phyloP scores from a whole-genome alignment of 35 echinoderm and acorn worm species.

The Heliocidaris erythrogramma region DNA sequence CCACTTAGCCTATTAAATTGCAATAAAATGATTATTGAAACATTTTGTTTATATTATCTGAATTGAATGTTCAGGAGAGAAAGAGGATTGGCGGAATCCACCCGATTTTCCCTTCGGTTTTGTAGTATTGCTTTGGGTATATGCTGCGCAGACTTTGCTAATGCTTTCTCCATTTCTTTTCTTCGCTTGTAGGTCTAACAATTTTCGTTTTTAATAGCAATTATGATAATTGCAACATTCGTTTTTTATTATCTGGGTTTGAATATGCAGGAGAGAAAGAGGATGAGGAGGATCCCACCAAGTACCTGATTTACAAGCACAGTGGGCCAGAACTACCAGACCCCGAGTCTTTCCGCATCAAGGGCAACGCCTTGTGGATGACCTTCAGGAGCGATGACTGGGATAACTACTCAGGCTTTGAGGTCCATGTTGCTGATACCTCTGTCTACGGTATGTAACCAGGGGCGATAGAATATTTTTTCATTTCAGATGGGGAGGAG shows the following conservation, averaged over 20 bases:
- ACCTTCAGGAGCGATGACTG: constrained; percentile 60
- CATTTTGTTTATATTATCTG: too few species aligned
- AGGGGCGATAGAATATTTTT: background rate
- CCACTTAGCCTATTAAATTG: too few species aligned
- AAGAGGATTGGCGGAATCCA: background rate
- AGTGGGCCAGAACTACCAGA: constrained; percentile 65
- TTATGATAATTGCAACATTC: too few species aligned
- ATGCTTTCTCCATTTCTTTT: too few species aligned
- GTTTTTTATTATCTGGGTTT: too few species aligned
- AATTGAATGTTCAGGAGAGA: background rate
- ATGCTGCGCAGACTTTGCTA: too few species aligned
- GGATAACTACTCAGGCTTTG: constrained; percentile 59
- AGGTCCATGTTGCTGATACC: constrained; percentile 50
- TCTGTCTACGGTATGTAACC: constrained; percentile 41
- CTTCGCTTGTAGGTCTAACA: too few species aligned
- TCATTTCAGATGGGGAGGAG: too few species aligned
- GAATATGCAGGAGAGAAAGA: constrained; percentile 22
- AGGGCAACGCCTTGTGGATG: constrained; percentile 37
- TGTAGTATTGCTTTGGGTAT: too few species aligned
- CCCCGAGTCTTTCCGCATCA: constrained; percentile 56
- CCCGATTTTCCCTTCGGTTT: too few species aligned
- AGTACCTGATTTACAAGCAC: constrained; percentile 74
- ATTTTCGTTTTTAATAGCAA: too few species aligned
- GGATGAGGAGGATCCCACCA: constrained; percentile 11
- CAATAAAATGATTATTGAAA: too few species aligned